Evolutionary conservation across 2,113 vertebrate species (phyloP).

Genomic region (Salminus brasiliensis): DNA sequence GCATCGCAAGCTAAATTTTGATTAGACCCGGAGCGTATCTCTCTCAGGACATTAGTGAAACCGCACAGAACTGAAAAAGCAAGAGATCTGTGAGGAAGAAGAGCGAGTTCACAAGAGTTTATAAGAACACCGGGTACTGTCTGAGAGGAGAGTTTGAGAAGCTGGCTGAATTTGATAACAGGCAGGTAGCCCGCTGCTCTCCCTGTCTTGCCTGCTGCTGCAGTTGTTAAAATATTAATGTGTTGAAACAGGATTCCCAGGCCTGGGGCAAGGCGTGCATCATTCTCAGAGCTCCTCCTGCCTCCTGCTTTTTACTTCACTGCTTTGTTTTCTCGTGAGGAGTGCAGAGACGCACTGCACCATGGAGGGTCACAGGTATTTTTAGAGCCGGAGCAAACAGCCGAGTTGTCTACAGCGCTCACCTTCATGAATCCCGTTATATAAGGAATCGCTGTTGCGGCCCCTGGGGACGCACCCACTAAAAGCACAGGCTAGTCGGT

Average conservation of each 20-base stretch:
- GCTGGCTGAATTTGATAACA: slow-evolving; percentile 13
- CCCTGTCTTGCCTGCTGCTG: slow-evolving; percentile 27
- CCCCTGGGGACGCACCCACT: background rate
- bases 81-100: background rate
- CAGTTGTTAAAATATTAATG: slow-evolving; percentile 56
- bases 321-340: background rate
- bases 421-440: slow-evolving; percentile 27
- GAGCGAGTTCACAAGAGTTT: background rate
- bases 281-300: slow-evolving; percentile 1
- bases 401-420: background rate
- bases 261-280: slow-evolving; percentile 1
- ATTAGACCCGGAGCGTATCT: background rate
- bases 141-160: background rate
- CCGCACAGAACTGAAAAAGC: background rate
- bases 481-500: background rate
- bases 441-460: background rate
- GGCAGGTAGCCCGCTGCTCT: slow-evolving; percentile 11
- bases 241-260: slow-evolving; percentile 48
- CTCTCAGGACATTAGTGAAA: background rate
- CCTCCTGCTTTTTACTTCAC: background rate
- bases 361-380: slow-evolving; percentile 36
- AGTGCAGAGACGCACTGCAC: background rate
- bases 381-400: slow-evolving; percentile 15
- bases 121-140: too few species aligned
- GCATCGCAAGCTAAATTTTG: background rate